Percentiles rank a stretch among this genome's conserved stretches.
These are phyloP conservation scores for Fringilla coelebs DNA, from an alignment of 2,797 vertebrate genomes.

Conservation along the genomic window DNA sequence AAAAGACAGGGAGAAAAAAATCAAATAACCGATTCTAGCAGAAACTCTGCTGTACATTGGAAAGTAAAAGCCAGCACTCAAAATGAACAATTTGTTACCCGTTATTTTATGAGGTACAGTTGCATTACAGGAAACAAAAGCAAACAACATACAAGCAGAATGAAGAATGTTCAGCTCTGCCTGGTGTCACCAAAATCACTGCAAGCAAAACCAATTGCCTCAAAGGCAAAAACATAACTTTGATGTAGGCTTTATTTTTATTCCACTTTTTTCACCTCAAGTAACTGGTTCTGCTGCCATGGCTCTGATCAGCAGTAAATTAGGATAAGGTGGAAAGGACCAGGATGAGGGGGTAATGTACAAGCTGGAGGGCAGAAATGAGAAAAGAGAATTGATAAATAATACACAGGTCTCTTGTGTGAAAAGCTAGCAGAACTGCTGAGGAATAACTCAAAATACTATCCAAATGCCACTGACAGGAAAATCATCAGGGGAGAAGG, in stretches of 20 bases:
- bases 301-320: conserved; percentile 33
- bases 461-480: not conserved
- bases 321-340: conserved; percentile 26
- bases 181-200: not conserved
- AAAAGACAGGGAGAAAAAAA: not conserved
- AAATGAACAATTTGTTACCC: not conserved
- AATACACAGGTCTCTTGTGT: not conserved
- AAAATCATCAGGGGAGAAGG: not conserved
- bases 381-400: conserved; percentile 28
- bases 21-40: not conserved
- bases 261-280: not conserved
- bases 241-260: not conserved
- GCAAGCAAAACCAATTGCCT: conserved; percentile 27
- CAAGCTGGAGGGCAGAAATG: conserved; percentile 15
- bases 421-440: not conserved
- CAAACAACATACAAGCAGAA: not conserved
- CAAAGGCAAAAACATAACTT: conserved; percentile 36
- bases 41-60: not conserved
- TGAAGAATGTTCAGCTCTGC: not conserved
- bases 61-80: not conserved
- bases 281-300: not conserved
- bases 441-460: not conserved
- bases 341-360: not conserved
- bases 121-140: not conserved
- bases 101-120: not conserved